A percentile compares a stretch with the other conserved stretches of the same genome.
Conservation (phyloP, 2,113 vertebrate genomes). For the Takifugu flavidus region DNA sequence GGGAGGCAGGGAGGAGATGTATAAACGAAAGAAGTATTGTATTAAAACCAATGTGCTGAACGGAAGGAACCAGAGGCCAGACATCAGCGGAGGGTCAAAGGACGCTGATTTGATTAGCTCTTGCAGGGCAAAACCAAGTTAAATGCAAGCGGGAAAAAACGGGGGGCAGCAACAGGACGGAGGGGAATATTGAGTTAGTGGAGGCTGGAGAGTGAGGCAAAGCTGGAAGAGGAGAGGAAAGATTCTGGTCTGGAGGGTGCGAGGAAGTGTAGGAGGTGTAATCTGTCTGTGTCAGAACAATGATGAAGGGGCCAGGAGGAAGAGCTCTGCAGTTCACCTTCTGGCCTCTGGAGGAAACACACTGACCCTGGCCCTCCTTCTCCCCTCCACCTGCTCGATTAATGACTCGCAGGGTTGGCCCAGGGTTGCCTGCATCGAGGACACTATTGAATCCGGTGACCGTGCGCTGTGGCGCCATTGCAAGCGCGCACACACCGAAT, state of each 20-base stretch:
- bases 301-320: constrained; percentile 69
- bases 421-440: constrained; percentile 55
- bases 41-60: constrained; percentile 8
- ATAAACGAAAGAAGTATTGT: constrained; percentile 8
- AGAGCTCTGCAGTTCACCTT: constrained; percentile 70
- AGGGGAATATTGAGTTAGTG: constrained; percentile 48
- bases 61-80: constrained; percentile 28
- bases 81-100: constrained; percentile 41
- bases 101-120: constrained; percentile 60
- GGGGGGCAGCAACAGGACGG: constrained; percentile 2
- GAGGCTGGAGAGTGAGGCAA: constrained; percentile 22
- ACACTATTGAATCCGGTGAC: constrained; percentile 28
- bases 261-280: constrained; percentile 48
- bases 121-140: constrained; percentile 23
- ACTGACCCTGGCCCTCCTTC: constrained; percentile 62
- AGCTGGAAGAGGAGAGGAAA: constrained; percentile 26
- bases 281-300: constrained; percentile 72
- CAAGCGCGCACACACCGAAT: constrained; percentile 3
- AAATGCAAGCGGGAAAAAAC: neutral
- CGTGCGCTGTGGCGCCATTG: neutral
- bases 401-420: constrained; percentile 48
- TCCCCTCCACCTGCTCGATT: constrained; percentile 59
- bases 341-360: constrained; percentile 72
- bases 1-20: constrained; percentile 34
- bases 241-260: constrained; percentile 17